phyloP scores from a whole-genome alignment of 2,797 vertebrate genomes.

The Bryconaethiops microstoma region DNA sequence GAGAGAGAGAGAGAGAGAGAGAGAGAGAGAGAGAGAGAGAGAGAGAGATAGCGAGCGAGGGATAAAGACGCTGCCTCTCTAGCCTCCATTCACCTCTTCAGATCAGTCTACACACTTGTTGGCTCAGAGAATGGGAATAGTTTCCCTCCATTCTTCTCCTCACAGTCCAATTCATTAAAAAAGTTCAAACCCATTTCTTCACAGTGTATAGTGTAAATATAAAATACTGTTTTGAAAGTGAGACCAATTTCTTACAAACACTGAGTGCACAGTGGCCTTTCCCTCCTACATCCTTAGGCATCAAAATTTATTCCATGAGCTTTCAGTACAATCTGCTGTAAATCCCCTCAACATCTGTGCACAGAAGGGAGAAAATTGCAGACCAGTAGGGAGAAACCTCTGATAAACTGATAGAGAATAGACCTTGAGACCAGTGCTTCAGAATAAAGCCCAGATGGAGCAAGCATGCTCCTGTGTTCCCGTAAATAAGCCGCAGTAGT shows the following conservation, averaged over 20 bases:
- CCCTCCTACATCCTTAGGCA: neutral
- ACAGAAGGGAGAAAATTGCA: neutral
- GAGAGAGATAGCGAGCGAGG: neutral
- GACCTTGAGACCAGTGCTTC: neutral
- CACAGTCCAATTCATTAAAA: neutral
- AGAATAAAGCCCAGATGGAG: conserved; percentile 36
- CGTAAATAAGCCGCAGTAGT: conserved; percentile 60
- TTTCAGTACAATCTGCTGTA: neutral
- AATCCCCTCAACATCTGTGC: neutral
- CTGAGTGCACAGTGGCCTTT: neutral
- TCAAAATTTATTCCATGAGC: neutral
- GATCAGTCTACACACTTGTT: conserved; percentile 9
- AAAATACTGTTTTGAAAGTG: too few relatives aligned
- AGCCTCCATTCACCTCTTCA: conserved; percentile 12
- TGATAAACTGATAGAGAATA: conserved; percentile 12
- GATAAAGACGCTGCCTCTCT: conserved; percentile 16
- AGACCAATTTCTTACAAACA: neutral
- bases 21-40: too few relatives aligned
- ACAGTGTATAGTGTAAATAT: too few relatives aligned
- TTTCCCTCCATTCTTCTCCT: neutral
- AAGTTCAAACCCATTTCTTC: neutral
- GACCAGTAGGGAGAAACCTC: neutral
- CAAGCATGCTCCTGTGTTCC: conserved; percentile 59
- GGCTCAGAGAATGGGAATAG: neutral
- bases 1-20: too few relatives aligned